Conservation (phyloP, 2,797 vertebrate species). For the Acropternis orthonyx region DNA sequence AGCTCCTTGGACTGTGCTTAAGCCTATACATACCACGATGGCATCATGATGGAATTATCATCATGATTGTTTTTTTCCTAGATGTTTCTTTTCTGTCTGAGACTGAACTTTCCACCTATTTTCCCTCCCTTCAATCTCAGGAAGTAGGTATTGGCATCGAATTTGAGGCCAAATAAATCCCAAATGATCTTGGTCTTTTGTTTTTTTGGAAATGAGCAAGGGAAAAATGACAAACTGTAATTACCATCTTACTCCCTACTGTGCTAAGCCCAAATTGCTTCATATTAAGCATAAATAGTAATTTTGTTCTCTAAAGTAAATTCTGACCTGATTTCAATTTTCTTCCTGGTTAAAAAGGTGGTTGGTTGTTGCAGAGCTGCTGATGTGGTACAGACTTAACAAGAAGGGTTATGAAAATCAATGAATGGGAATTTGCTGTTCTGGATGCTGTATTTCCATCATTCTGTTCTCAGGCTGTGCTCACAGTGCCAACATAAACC, state of each 20-base stretch:
- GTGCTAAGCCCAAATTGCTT: not conserved
- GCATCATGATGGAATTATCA: not conserved
- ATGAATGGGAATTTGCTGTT: not conserved
- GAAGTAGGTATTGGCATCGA: not conserved
- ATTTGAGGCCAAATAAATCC: not conserved
- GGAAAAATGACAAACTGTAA: not conserved
- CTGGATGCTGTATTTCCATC: not conserved
- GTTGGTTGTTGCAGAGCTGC: not conserved
- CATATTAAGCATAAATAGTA: not conserved
- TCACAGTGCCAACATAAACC: not conserved
- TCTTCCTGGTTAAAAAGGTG: not conserved
- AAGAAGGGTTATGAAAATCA: not conserved
- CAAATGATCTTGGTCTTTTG: not conserved
- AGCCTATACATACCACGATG: not conserved
- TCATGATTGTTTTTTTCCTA: accelerated
- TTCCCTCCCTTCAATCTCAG: not conserved
- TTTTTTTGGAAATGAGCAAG: not conserved
- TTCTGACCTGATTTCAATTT: not conserved
- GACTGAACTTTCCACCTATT: not conserved
- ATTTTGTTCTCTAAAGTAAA: not conserved
- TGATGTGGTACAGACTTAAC: not conserved
- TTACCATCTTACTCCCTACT: not conserved
- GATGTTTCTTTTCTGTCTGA: not conserved
- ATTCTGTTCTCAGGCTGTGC: not conserved
- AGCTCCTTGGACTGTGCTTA: not conserved